Conservation (phyloP, 2,113 vertebrate species). For the Glareola pratincola region DNA sequence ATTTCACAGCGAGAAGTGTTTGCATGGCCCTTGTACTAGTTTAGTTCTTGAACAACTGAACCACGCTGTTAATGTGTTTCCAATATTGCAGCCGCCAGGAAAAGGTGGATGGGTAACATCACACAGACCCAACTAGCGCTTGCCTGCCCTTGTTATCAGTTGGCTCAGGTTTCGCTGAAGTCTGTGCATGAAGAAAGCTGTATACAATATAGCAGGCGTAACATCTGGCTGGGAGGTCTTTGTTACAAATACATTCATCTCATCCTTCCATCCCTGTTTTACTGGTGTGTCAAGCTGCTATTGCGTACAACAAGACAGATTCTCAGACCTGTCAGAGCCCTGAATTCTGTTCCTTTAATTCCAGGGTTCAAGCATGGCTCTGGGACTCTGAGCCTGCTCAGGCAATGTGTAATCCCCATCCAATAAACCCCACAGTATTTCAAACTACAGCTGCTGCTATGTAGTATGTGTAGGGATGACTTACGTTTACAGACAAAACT, state of each 20-base stretch:
- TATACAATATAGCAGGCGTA: background rate
- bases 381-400: background rate
- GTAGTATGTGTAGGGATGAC: background rate
- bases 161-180: background rate
- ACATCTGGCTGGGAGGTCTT: constrained; percentile 31
- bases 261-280: background rate
- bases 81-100: background rate
- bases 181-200: background rate
- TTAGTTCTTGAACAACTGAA: background rate
- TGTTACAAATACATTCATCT: background rate
- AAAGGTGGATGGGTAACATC: background rate
- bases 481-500: background rate
- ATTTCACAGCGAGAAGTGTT: background rate
- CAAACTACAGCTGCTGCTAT: background rate
- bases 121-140: background rate
- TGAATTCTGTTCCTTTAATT: background rate
- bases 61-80: background rate
- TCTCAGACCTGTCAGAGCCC: background rate
- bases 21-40: background rate
- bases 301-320: background rate
- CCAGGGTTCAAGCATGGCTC: background rate
- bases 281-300: background rate
- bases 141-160: background rate
- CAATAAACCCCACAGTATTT: background rate
- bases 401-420: background rate